phyloP scores from a whole-genome alignment of 2,888 invertebrate genomes.

The Bellardia bayeri region DNA sequence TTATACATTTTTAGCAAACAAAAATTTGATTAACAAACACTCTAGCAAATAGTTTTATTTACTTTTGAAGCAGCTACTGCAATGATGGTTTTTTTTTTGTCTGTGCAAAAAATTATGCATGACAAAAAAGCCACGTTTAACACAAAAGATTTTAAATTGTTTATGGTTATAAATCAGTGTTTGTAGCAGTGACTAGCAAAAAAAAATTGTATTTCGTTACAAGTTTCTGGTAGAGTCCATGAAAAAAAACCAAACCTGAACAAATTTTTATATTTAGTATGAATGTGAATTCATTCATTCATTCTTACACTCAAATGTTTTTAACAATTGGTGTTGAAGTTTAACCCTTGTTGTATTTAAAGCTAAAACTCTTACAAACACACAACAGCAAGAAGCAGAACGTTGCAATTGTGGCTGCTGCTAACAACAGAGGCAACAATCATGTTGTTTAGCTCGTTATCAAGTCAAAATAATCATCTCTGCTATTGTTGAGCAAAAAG shows the following conservation, averaged over 20 bases:
- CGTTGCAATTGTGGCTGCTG: constrained; percentile 20
- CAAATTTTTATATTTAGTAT: constrained; percentile 55
- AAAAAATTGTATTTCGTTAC: constrained; percentile 47
- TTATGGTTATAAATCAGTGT: constrained; percentile 73
- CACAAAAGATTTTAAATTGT: constrained; percentile 71
- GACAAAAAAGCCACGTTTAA: constrained; percentile 68
- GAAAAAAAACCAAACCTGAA: constrained; percentile 39
- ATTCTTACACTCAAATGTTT: constrained; percentile 49
- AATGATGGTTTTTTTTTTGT: constrained; percentile 12
- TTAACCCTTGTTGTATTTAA: constrained; percentile 69
- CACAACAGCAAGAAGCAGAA: not conserved
- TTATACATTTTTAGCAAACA: not conserved
- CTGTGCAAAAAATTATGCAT: constrained; percentile 64
- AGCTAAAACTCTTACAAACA: constrained; percentile 1
- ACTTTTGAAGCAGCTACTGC: constrained; percentile 37
- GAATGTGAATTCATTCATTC: constrained; percentile 61
- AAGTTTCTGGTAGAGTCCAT: not conserved
- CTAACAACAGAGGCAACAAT: constrained; percentile 55
- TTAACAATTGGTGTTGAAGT: constrained; percentile 68
- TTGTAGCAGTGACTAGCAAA: constrained; percentile 62
- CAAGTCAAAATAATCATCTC: constrained; percentile 84
- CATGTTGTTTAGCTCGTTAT: constrained; percentile 82
- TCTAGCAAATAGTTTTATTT: constrained; percentile 33
- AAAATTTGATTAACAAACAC: not conserved
- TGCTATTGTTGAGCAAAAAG: constrained; percentile 68